Evolutionary conservation across 2,113 vertebrate species (phyloP).

Genomic region (Cynoglossus semilaevis): DNA sequence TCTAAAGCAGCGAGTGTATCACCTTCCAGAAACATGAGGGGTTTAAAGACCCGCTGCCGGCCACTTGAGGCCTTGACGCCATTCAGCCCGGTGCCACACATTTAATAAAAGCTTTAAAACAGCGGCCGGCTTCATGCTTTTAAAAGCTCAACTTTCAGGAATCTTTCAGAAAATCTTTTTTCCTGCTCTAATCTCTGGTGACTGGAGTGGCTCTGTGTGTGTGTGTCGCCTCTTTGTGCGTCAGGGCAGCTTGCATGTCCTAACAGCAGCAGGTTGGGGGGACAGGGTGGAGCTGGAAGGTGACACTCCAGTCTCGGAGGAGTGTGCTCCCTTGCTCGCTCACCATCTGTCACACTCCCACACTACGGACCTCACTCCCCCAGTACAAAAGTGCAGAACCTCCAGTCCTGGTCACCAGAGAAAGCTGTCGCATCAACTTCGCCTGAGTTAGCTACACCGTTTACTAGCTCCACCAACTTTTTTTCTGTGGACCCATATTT

Average conservation of each 20-base stretch:
- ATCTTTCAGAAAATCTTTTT: conserved; percentile 76
- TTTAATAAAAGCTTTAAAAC: conserved; percentile 71
- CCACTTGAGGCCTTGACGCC: conserved; percentile 62
- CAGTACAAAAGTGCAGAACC: background rate
- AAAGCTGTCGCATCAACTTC: background rate
- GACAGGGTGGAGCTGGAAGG: conserved; percentile 74
- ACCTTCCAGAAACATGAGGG: conserved; percentile 49
- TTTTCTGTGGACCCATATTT: too few relatives aligned
- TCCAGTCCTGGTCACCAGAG: conserved; percentile 47
- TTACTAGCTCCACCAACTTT: too few relatives aligned
- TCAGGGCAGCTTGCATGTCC: conserved; percentile 63
- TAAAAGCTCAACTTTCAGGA: conserved; percentile 80
- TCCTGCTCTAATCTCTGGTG: conserved; percentile 65
- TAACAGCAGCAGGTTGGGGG: conserved; percentile 62
- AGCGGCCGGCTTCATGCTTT: conserved; percentile 67
- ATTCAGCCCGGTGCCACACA: conserved; percentile 59
- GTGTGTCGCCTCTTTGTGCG: conserved; percentile 55
- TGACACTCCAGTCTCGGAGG: conserved; percentile 69
- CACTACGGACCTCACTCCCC: conserved; percentile 16
- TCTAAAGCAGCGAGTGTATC: conserved; percentile 35
- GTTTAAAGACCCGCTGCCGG: conserved; percentile 49
- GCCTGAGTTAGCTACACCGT: background rate
- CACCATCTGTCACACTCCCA: conserved; percentile 70
- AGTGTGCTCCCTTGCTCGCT: conserved; percentile 66
- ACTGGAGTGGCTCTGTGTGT: conserved; percentile 45